Base-by-base conservation (phyloP, 2,797 vertebrate species). In the Orientallactaga sibirica region DNA sequence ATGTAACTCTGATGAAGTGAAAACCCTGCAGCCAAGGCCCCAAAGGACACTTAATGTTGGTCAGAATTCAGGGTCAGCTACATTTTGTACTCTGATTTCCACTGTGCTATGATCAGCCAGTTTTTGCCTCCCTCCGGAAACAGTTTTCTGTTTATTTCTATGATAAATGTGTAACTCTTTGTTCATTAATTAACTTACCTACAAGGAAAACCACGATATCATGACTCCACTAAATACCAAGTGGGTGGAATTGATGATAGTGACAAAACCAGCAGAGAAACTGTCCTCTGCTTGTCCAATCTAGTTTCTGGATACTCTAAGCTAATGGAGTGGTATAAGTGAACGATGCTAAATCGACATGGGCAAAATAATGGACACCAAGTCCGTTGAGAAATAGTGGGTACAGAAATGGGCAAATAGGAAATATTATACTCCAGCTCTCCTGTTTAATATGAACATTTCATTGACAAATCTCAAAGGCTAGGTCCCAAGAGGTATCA, bases 391-490 rank as follows among this genome's bases (percentile, higher is more conserved):
- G 22, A 71, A 25, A 41, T 3, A 10, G 29, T 5, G 37, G 71
- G 20, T 41, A 9, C 6, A 74, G 66, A 20, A 58, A 41, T 27
- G 29, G 48, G 7, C 4, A 68, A 24, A 41, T 43, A 67, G 64
- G 48, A 7, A 58, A 15, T 58, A 0, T 27, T 70, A 19, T 83
- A 4, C 27, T 43, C 41, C 9, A 12, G 25, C 61, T 87, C 37
- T 66, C 37, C 62, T 67, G 22, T 67, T 85, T 52, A n/a, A 85
- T 84, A 66, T 22, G 18, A 68, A 11, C 2, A 0, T 86, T 64
- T 86, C 8, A 25, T 6, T 24, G 33, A 7, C 16, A 25, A 0
- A 0, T 3, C 24, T 33, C 33, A n/a, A 6, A 88, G 66, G 19
- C 20, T 12, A 29, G n/a, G 52, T 29, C 33, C 82, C 37, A 27